phyloP scores from a whole-genome alignment of 2,113 vertebrate genomes.

The Campylomormyrus numenius region DNA sequence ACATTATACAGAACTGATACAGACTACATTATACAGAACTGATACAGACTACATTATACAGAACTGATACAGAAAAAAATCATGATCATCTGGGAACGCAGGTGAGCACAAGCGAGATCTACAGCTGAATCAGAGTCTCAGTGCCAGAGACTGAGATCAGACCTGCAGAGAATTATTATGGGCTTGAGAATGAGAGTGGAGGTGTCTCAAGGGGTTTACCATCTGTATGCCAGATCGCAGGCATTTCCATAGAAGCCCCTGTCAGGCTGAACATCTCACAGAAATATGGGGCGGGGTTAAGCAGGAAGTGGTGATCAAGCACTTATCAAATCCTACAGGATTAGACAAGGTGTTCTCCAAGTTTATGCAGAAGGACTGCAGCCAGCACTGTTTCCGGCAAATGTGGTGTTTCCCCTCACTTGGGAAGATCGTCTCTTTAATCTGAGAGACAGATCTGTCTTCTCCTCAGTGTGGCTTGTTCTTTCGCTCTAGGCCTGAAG shows the following conservation, averaged over 20 bases:
- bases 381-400: background rate
- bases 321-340: background rate
- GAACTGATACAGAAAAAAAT: background rate
- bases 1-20: background rate
- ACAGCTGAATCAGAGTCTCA: background rate
- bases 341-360: background rate
- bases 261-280: background rate
- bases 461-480: background rate
- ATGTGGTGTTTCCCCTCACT: background rate
- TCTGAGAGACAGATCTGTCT: background rate
- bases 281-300: background rate
- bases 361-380: background rate
- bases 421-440: background rate
- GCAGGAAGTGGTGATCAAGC: background rate
- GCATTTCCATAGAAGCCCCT: background rate
- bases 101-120: background rate
- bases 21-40: background rate
- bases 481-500: background rate
- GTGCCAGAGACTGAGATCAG: background rate
- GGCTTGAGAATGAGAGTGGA: background rate
- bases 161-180: conserved; percentile 16
- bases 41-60: no score
- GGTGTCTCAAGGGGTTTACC: conserved; percentile 14
- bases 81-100: background rate
- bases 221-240: conserved; percentile 19